These are phyloP conservation scores for Grapholita molesta DNA, from an alignment of 1,140 invertebrate species.

Conservation along the genomic window DNA sequence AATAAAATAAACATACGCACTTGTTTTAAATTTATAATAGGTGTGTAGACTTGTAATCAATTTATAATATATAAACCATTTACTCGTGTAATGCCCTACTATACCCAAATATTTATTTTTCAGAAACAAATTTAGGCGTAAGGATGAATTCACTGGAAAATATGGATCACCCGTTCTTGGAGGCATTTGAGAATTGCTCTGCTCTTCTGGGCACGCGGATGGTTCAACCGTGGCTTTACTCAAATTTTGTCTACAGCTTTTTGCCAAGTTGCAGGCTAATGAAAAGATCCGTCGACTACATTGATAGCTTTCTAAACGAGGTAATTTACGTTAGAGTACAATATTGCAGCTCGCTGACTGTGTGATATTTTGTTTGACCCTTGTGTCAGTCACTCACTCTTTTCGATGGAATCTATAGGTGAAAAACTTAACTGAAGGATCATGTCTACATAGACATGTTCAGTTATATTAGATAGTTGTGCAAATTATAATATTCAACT, in stretches of 20 bases:
- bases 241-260: conserved; percentile 16
- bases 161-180: conserved; percentile 20
- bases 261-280: background rate
- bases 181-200: conserved; percentile 5
- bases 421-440: too few relatives aligned
- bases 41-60: too few relatives aligned
- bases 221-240: conserved; percentile 21
- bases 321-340: conserved; percentile 20
- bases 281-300: background rate
- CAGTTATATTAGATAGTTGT: too few relatives aligned
- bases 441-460: too few relatives aligned
- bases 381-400: too few relatives aligned
- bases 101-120: background rate
- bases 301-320: conserved; percentile 23
- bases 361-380: too few relatives aligned
- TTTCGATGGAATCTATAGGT: too few relatives aligned
- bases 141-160: conserved; percentile 16
- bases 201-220: conserved; percentile 5
- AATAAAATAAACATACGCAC: too few relatives aligned
- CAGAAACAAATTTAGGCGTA: conserved; percentile 28
- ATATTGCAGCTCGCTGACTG: background rate
- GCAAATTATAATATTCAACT: too few relatives aligned
- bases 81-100: background rate
- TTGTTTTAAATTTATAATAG: too few relatives aligned
- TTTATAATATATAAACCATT: too few relatives aligned